Evolutionary conservation across 2,797 vertebrate species (phyloP).

Genomic region (Artibeus jamaicensis): DNA sequence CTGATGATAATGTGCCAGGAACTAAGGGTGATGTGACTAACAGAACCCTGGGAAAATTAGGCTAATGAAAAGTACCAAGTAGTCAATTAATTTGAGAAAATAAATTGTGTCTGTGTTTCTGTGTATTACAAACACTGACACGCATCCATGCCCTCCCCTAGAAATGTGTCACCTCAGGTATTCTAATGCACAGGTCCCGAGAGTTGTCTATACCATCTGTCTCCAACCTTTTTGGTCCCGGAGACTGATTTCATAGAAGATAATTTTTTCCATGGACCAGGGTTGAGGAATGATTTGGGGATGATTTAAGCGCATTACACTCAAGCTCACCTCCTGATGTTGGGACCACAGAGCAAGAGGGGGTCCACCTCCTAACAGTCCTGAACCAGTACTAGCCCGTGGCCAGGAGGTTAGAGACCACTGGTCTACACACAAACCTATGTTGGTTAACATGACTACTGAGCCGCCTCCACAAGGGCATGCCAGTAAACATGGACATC

Average conservation of each 20-base stretch:
- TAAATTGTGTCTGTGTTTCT: not conserved
- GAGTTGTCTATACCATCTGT: not conserved
- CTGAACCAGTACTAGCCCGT: too few species aligned
- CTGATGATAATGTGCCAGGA: not conserved
- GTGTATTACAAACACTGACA: not conserved
- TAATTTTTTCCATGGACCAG: too few species aligned
- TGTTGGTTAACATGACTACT: not conserved
- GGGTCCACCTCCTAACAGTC: too few species aligned
- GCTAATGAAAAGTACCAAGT: not conserved
- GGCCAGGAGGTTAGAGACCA: too few species aligned
- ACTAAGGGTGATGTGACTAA: not conserved
- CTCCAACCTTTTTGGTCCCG: too few species aligned
- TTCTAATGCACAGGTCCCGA: not conserved
- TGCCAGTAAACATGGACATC: rapidly evolving
- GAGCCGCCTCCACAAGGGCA: not conserved
- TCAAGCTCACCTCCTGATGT: too few species aligned
- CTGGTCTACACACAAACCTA: not conserved
- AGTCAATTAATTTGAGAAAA: not conserved
- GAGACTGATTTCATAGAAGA: too few species aligned
- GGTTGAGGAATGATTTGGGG: too few species aligned
- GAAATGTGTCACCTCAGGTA: not conserved
- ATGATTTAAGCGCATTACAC: too few species aligned
- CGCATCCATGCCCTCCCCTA: not conserved
- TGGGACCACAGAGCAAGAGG: too few species aligned
- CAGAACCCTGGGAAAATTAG: not conserved